phyloP scores from a whole-genome alignment of 2,113 vertebrate genomes.

The Craseonycteris thonglongyai region DNA sequence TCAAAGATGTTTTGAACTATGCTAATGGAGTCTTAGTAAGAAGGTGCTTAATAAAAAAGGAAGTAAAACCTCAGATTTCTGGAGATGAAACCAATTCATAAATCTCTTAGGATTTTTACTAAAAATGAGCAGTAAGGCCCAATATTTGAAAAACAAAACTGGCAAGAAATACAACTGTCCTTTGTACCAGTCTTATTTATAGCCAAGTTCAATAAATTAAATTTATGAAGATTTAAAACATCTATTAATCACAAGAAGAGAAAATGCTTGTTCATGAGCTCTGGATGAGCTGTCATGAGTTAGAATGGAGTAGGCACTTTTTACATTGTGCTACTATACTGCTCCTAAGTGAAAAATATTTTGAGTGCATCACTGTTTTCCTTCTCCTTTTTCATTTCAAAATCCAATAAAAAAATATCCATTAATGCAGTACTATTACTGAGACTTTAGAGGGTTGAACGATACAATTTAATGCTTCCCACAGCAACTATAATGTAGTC shows the following conservation, averaged over 20 bases:
- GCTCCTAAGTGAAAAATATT: conserved; percentile 43
- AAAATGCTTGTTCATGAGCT: conserved; percentile 2
- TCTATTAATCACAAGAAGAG: conserved; percentile 10
- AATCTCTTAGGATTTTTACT: background rate
- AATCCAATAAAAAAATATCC: conserved; percentile 61
- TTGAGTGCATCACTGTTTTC: conserved; percentile 52
- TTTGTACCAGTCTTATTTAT: conserved; percentile 45
- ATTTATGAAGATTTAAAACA: conserved; percentile 14
- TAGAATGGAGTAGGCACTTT: background rate
- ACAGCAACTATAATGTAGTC: conserved; percentile 53
- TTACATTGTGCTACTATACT: background rate
- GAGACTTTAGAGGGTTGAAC: conserved; percentile 67
- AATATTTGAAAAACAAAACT: conserved; percentile 19
- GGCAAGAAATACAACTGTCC: conserved; percentile 20
- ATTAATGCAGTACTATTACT: conserved; percentile 67
- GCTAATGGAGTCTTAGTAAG: background rate
- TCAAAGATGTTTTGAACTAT: conserved; percentile 3
- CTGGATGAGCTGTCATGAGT: background rate
- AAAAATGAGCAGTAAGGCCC: conserved; percentile 39
- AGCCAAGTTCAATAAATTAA: conserved; percentile 42
- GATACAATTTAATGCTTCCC: conserved; percentile 60
- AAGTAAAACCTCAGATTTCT: conserved; percentile 29
- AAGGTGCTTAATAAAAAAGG: conserved; percentile 21
- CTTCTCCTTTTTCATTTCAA: conserved; percentile 68
- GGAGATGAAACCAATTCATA: conserved; percentile 13